phyloP scores from a whole-genome alignment of 2,888 invertebrate genomes.

The Megamerina dolium region DNA sequence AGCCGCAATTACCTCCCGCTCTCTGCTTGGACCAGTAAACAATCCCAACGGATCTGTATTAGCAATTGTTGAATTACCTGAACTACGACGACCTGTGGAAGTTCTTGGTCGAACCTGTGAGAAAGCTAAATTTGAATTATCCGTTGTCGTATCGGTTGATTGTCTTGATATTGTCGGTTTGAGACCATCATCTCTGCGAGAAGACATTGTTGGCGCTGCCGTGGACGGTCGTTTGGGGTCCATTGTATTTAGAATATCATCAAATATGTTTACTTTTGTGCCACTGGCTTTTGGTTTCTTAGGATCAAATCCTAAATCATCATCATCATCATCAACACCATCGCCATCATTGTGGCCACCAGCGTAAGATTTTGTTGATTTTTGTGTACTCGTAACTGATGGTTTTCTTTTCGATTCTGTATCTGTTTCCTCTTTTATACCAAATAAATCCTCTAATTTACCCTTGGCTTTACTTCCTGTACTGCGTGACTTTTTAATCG shows the following conservation, averaged over 20 bases:
- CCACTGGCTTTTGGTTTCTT: slow-evolving; percentile 39
- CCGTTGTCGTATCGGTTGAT: slow-evolving; percentile 46
- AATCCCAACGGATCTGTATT: slow-evolving; percentile 35
- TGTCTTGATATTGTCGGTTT: slow-evolving; percentile 41
- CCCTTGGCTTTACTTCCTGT: slow-evolving; percentile 24
- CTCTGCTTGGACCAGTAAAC: slow-evolving; percentile 24
- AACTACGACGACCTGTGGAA: slow-evolving; percentile 38
- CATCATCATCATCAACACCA: slow-evolving; percentile 35
- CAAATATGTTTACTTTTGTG: slow-evolving; percentile 37
- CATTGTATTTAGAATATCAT: slow-evolving; percentile 29
- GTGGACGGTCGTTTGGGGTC: slow-evolving; percentile 35
- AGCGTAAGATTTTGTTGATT: slow-evolving; percentile 19
- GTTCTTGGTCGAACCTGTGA: slow-evolving; percentile 40
- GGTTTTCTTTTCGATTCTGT: slow-evolving; percentile 10
- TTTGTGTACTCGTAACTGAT: slow-evolving; percentile 27
- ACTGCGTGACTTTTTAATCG: slow-evolving; percentile 18
- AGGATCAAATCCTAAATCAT: slow-evolving; percentile 48
- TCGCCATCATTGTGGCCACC: not conserved
- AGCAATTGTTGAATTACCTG: slow-evolving; percentile 30
- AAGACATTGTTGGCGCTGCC: slow-evolving; percentile 19
- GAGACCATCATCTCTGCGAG: slow-evolving; percentile 14
- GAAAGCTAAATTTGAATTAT: slow-evolving; percentile 33
- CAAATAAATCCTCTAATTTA: slow-evolving; percentile 46
- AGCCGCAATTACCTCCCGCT: slow-evolving; percentile 23
- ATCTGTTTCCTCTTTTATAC: slow-evolving; percentile 41